Conservation (phyloP, 2,888 invertebrate species). For the Meghimatium bilineatum region DNA sequence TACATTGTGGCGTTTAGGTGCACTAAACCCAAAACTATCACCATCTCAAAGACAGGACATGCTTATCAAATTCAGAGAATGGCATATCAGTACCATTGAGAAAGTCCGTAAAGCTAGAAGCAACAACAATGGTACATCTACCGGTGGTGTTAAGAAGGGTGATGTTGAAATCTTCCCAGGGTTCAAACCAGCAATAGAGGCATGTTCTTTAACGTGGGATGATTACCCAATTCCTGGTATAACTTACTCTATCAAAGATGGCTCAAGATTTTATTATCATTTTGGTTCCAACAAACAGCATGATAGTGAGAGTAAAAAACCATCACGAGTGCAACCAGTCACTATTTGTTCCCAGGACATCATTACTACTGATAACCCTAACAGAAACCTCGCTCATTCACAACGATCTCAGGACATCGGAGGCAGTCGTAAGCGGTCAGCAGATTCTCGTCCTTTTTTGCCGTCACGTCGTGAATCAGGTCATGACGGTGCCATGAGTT, state of each 20-base stretch:
- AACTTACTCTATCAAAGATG: constrained; percentile 82
- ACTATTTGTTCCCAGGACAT: constrained; percentile 70
- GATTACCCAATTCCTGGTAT: constrained; percentile 94
- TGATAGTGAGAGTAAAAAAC: constrained; percentile 67
- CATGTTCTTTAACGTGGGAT: constrained; percentile 96
- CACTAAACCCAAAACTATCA: constrained; percentile 94
- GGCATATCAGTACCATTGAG: constrained; percentile 95
- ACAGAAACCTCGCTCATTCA: constrained; percentile 67
- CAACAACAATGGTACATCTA: constrained; percentile 59
- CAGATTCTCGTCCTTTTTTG: constrained; percentile 47
- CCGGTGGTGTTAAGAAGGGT: constrained; percentile 71
- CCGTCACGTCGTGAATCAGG: constrained; percentile 56
- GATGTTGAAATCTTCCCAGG: constrained; percentile 96
- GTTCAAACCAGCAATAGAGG: constrained; percentile 97
- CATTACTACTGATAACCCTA: constrained; percentile 69
- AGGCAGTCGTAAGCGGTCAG: constrained; percentile 59
- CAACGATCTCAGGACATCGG: constrained; percentile 65
- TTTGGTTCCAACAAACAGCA: constrained; percentile 61
- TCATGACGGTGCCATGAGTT: constrained; percentile 82
- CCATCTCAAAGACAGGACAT: constrained; percentile 93
- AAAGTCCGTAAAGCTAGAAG: constrained; percentile 80
- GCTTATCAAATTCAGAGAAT: constrained; percentile 91
- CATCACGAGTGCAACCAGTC: constrained; percentile 69
- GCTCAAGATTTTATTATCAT: constrained; percentile 63
- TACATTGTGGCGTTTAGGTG: constrained; percentile 96